Base-by-base conservation (phyloP, 2,888 invertebrate species). In the Epirrita christyi region DNA sequence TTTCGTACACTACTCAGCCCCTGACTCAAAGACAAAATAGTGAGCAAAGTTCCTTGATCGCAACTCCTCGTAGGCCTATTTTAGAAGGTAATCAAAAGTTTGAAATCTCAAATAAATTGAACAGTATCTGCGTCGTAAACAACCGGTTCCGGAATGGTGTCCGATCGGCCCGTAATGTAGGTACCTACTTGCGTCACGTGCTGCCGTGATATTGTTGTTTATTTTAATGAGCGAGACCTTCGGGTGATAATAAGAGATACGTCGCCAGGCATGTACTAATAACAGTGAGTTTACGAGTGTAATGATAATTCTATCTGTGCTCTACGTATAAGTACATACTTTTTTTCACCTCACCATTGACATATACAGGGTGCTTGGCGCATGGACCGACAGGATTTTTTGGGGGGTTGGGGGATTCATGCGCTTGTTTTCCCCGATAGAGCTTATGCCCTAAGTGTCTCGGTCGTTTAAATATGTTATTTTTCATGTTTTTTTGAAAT, bases 221-320 rank as follows among this genome's bases (percentile, higher is more conserved):
- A n/a, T n/a, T 51, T 51, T 56, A 56, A 51, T 51, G 56, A 51
- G 56, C 51, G 43, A 6, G 14, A n/a, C n/a, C n/a, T 49, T 38
- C 13, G 21, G 15, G 11, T 13, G 10, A 29, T 45, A 36, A 13
- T 54, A 36, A 11, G 41, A n/a, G 46, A 32, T 9, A 6, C 32
- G 8, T 8, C n/a, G n/a, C n/a, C n/a, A n/a, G n/a, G n/a, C n/a
- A n/a, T n/a, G n/a, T n/a, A n/a, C n/a, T n/a, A n/a, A n/a, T n/a
- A n/a, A n/a, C n/a, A n/a, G n/a, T n/a, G n/a, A n/a, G 32, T 7
- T 32, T 32, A 32, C 32, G 6, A 32, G 32, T 32, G 32, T 9
- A 9, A 32, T 4, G n/a, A n/a, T n/a, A n/a, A n/a, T n/a, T n/a
- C n/a, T n/a, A n/a, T n/a, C n/a, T n/a, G n/a, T n/a, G n/a, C n/a